phyloP scores from a whole-genome alignment of 2,888 invertebrate species.

The Morinoia aosen region DNA sequence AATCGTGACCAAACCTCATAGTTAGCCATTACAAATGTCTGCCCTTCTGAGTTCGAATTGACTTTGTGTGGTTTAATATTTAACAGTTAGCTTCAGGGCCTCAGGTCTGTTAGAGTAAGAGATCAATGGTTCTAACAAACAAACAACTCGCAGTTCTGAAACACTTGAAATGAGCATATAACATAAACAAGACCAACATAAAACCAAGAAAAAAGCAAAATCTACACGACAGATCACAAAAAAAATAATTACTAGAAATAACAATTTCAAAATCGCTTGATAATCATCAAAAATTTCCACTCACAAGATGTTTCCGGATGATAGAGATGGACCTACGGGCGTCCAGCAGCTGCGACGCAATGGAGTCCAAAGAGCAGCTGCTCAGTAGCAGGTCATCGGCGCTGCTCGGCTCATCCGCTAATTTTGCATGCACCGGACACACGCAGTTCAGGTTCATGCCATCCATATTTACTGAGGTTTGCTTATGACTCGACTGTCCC shows the following conservation, averaged over 20 bases:
- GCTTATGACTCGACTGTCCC: no score
- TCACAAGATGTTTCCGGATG: constrained; percentile 22
- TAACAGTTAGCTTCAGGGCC: no score
- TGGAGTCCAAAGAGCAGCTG: background rate
- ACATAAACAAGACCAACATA: background rate
- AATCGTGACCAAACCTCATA: no score
- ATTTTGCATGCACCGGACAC: background rate
- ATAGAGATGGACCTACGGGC: background rate
- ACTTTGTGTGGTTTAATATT: no score
- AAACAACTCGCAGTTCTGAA: background rate
- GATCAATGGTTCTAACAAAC: background rate
- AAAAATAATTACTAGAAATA: background rate
- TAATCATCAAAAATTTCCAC: background rate
- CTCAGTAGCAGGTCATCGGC: background rate
- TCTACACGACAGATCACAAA: background rate
- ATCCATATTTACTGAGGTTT: background rate
- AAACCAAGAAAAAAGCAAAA: background rate
- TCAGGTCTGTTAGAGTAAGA: no score
- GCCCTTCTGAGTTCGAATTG: no score
- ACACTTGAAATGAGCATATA: background rate
- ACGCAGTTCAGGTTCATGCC: background rate
- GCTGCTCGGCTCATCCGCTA: background rate
- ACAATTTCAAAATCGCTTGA: no score
- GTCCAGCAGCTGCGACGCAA: constrained; percentile 49
- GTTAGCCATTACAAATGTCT: no score